Evolutionary conservation across 2,797 vertebrate genomes (phyloP).

Genomic region (Pantherophis vulpinus): DNA sequence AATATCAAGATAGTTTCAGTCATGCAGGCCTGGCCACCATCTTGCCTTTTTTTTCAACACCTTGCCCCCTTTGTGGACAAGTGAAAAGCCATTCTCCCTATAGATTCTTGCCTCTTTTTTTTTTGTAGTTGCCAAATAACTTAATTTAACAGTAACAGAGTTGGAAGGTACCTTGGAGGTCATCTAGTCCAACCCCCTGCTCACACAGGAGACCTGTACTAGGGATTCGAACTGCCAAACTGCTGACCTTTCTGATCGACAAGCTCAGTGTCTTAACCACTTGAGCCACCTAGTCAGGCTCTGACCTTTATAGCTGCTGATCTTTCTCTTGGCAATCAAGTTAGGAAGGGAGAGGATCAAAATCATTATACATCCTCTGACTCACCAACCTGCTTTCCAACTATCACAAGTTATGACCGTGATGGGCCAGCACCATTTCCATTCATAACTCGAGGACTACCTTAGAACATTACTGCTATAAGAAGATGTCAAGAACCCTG

Average conservation of each 20-base stretch:
- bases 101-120: background rate
- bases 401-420: background rate
- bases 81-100: background rate
- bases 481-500: background rate
- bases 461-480: background rate
- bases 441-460: background rate
- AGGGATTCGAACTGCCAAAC: too few relatives aligned
- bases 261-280: too few relatives aligned
- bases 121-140: too few relatives aligned
- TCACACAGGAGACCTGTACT: too few relatives aligned
- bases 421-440: background rate
- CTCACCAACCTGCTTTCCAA: background rate
- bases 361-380: background rate
- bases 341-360: background rate
- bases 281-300: too few relatives aligned
- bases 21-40: background rate
- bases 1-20: background rate
- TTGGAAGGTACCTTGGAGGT: too few relatives aligned
- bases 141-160: too few relatives aligned
- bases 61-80: background rate
- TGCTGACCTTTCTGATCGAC: too few relatives aligned
- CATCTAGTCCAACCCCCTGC: too few relatives aligned
- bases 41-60: background rate
- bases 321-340: background rate
- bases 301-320: background rate